phyloP scores from a whole-genome alignment of 2,797 vertebrate genomes.

The Darevskia mixta region DNA sequence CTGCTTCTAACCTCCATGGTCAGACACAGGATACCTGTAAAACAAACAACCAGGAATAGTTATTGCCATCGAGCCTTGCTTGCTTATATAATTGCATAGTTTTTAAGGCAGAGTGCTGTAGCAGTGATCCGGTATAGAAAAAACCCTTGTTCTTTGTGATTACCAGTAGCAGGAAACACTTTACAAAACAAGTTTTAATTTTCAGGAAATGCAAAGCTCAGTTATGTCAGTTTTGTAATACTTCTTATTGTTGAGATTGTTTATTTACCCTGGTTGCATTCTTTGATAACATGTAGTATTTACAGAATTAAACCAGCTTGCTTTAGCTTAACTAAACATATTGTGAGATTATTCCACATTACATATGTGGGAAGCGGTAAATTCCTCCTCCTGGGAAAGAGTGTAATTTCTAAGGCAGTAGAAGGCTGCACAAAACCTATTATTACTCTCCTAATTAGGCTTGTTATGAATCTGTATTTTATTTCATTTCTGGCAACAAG shows the following conservation, averaged over 20 bases:
- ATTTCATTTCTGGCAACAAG: too few relatives aligned
- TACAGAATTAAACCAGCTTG: slow-evolving; percentile 66
- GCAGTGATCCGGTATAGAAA: too few relatives aligned
- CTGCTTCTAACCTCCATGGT: too few relatives aligned
- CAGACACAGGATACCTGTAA: too few relatives aligned
- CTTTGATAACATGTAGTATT: slow-evolving; percentile 54
- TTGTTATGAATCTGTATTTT: slow-evolving; percentile 36
- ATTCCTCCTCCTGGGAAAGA: slow-evolving; percentile 25
- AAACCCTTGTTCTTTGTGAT: too few relatives aligned
- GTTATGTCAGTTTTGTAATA: background rate
- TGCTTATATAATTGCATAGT: too few relatives aligned
- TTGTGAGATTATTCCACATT: slow-evolving; percentile 18
- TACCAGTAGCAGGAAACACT: too few relatives aligned
- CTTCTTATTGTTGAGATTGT: background rate
- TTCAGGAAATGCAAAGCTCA: slow-evolving; percentile 28
- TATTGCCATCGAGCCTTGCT: too few relatives aligned
- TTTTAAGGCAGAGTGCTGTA: too few relatives aligned
- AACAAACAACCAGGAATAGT: too few relatives aligned
- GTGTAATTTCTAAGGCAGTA: background rate
- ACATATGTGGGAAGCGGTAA: slow-evolving; percentile 32
- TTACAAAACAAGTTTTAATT: too few relatives aligned
- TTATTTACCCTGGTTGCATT: background rate
- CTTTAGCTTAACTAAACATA: slow-evolving; percentile 23
- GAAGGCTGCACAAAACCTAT: slow-evolving; percentile 36
- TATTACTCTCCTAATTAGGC: slow-evolving; percentile 55